Evolutionary conservation across 37 sponge, comb jelly and placozoan species (phyloP).

Genomic region (Ianthella basta): DNA sequence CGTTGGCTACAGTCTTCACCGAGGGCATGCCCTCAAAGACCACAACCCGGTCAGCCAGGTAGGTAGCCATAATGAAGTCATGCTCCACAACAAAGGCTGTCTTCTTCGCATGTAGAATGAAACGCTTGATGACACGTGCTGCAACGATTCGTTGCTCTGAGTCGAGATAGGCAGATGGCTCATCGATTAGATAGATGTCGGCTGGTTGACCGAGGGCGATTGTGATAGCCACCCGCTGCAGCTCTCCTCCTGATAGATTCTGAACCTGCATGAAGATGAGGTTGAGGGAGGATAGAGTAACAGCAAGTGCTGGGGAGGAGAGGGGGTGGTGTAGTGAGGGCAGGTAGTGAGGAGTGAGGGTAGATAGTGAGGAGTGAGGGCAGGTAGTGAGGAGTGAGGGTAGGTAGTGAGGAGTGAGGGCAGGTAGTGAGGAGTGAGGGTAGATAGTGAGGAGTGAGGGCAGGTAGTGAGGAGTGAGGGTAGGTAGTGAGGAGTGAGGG

Average conservation of each 20-base stretch:
- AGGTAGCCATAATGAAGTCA: slow-evolving; percentile 99
- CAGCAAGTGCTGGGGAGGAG: too few relatives aligned
- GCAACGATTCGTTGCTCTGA: slow-evolving; percentile 97
- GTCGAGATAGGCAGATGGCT: slow-evolving; percentile 98
- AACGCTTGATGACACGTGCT: slow-evolving; percentile 97
- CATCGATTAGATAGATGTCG: slow-evolving; percentile 97
- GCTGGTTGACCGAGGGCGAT: slow-evolving; percentile 96
- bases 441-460: too few relatives aligned
- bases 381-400: too few relatives aligned
- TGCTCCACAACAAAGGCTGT: slow-evolving; percentile 99
- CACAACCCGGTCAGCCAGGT: slow-evolving; percentile 95
- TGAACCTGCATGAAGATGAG: slow-evolving; percentile 53
- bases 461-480: too few relatives aligned
- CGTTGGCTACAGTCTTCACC: slow-evolving; percentile 75
- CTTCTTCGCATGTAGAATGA: slow-evolving; percentile 99
- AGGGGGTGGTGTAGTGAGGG: too few relatives aligned
- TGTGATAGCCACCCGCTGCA: slow-evolving; percentile 95
- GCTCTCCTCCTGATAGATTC: slow-evolving; percentile 97
- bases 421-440: too few relatives aligned
- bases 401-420: too few relatives aligned
- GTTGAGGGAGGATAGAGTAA: too few relatives aligned
- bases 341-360: too few relatives aligned
- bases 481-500: too few relatives aligned
- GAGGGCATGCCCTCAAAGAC: slow-evolving; percentile 98
- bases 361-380: too few relatives aligned